Percentiles rank a stretch among this genome's conserved stretches.
These are phyloP conservation scores for Lobophora halterata DNA, from an alignment of 2,888 invertebrate genomes.

Conservation along the genomic window DNA sequence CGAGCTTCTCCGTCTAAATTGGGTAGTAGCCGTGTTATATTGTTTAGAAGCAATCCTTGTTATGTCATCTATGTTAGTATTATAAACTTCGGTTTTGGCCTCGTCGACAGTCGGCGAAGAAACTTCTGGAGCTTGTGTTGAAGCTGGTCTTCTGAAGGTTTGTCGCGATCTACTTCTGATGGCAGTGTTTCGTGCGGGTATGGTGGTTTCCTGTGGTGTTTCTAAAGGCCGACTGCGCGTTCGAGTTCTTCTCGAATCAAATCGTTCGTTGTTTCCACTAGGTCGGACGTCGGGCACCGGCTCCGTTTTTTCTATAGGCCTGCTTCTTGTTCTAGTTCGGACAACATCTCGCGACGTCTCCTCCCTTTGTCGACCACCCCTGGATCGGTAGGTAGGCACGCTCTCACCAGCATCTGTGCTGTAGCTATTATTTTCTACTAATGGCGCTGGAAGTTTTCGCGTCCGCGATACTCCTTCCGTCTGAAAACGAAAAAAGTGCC, in stretches of 20 bases:
- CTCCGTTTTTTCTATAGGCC: constrained; percentile 37
- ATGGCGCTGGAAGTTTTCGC: constrained; percentile 50
- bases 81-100: constrained; percentile 53
- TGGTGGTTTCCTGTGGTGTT: constrained; percentile 41
- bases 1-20: constrained; percentile 57
- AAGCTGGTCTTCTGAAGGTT: constrained; percentile 35
- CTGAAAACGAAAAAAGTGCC: constrained; percentile 49
- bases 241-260: constrained; percentile 65
- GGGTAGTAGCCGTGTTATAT: constrained; percentile 42
- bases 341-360: constrained; percentile 45
- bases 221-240: constrained; percentile 52
- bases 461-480: constrained; percentile 54
- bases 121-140: constrained; percentile 40
- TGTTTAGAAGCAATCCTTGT: constrained; percentile 47
- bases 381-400: constrained; percentile 52
- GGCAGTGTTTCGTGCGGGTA: constrained; percentile 45
- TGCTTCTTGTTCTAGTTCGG: constrained; percentile 53
- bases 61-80: constrained; percentile 51
- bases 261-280: constrained; percentile 58
- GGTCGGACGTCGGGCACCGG: constrained; percentile 39
- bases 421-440: constrained; percentile 43
- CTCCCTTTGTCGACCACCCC: constrained; percentile 55
- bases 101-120: constrained; percentile 48
- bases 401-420: constrained; percentile 44
- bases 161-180: constrained; percentile 50